Base-by-base conservation (phyloP, 2,888 invertebrate species). In the Cephus rjabovi region DNA sequence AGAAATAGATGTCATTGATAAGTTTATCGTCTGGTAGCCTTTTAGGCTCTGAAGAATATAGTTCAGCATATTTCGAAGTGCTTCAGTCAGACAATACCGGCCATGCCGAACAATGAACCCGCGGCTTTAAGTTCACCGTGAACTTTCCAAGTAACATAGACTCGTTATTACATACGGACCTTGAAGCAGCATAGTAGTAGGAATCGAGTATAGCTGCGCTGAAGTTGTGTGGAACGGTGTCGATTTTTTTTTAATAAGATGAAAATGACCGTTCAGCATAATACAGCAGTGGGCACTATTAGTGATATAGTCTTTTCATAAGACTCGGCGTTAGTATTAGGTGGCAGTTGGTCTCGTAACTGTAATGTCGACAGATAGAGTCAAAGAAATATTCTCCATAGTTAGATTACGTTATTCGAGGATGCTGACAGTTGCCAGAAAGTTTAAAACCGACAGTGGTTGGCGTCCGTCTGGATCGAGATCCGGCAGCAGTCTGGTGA, bases 401-500 rank as follows among this genome's bases (percentile, higher is more conserved):
- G 74, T 75, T 77, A 15, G 77, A 80, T 80, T 81, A 56, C 56
- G 56, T 56, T 56, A 56, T 56, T 56, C 2, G 56, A 56, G 56
- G 56, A 23, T 23, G 23, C 56, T 56, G 56, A 23, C 56, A 9
- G 56, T 56, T 56, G 56, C 56, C 56, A 56, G 23, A 23, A 56
- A 56, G 56, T 56, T 56, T 56, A 23, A 23, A 23, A 56, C 56
- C 56, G 56, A 56, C 23, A 56, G 56, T 23, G 56, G 23, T 56
- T 56, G 79, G 75, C 80, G 77, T 78, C 71, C 75, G 81, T 79
- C 80, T 77, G 78, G 80, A 82, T 90, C 88, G 88, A 89, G 90
- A 90, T 90, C 91, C 90, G 90, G 90, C 91, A 71, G 74, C 11
- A 34, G 68, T 76, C 69, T 75, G 75, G 74, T 80, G 73, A 79